These are phyloP conservation scores for Clepsis dumicolana DNA, from an alignment of 2,888 invertebrate genomes.

Conservation along the genomic window DNA sequence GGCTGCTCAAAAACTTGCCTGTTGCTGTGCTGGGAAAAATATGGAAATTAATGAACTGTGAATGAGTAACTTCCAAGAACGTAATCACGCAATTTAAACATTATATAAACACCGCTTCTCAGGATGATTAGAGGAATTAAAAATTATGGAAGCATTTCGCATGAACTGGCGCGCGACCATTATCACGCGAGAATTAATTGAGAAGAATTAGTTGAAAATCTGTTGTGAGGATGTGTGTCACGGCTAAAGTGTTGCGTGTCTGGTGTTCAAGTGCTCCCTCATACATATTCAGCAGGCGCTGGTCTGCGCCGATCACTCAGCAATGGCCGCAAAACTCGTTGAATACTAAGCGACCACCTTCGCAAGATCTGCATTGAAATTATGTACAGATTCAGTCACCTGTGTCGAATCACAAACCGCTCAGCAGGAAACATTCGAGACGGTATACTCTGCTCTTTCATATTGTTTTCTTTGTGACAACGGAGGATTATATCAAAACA, in stretches of 20 bases:
- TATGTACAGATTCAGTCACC: slow-evolving; percentile 71
- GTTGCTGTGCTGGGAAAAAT: background rate
- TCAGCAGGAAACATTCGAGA: slow-evolving; percentile 53
- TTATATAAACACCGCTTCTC: slow-evolving; percentile 54
- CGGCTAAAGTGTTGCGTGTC: slow-evolving; percentile 71
- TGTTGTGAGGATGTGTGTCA: slow-evolving; percentile 75
- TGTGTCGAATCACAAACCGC: slow-evolving; percentile 58
- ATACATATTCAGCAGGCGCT: slow-evolving; percentile 78
- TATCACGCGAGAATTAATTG: slow-evolving; percentile 49
- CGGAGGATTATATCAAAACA: slow-evolving; percentile 55
- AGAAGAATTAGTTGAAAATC: slow-evolving; percentile 61
- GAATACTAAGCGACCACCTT: slow-evolving; percentile 75
- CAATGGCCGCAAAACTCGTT: slow-evolving; percentile 74
- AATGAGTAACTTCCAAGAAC: slow-evolving; percentile 45
- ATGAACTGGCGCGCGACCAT: slow-evolving; percentile 49
- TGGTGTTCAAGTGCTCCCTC: slow-evolving; percentile 65
- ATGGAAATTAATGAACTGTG: background rate
- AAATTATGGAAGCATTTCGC: slow-evolving; percentile 24
- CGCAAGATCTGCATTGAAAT: slow-evolving; percentile 77
- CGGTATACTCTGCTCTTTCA: slow-evolving; percentile 45
- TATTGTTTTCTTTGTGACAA: slow-evolving; percentile 47
- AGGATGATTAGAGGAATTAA: slow-evolving; percentile 46
- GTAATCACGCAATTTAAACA: slow-evolving; percentile 50
- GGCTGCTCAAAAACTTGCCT: slow-evolving; percentile 46
- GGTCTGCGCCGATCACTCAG: slow-evolving; percentile 67